These are phyloP conservation scores for Odontomyia ornata DNA, from an alignment of 2,888 invertebrate genomes.

Conservation along the genomic window DNA sequence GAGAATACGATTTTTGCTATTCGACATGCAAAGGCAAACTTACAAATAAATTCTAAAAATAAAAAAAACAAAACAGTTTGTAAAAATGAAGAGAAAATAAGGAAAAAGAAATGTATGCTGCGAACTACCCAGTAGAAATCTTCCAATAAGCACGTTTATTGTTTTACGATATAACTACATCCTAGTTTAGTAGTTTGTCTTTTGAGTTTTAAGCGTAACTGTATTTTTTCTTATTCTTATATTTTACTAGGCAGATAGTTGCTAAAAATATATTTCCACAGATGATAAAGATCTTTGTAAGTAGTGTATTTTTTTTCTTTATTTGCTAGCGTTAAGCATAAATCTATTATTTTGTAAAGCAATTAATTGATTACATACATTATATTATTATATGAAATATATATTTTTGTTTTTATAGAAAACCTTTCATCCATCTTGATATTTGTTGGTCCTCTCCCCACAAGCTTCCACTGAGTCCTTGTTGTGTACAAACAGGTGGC, in stretches of 20 bases:
- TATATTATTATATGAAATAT: constrained; percentile 25
- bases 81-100: no score
- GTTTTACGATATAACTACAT: constrained; percentile 18
- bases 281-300: constrained; percentile 8
- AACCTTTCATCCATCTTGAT: not conserved
- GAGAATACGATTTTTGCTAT: constrained; percentile 15
- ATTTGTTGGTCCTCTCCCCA: not conserved
- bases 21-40: not conserved
- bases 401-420: not conserved
- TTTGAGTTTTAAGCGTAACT: not conserved
- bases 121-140: constrained; percentile 24
- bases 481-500: no score
- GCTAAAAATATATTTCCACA: constrained; percentile 18
- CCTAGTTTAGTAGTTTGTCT: constrained; percentile 8
- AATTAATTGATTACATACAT: constrained; percentile 21
- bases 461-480: no score
- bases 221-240: constrained; percentile 14
- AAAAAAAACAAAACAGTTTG: no score
- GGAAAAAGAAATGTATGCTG: constrained; percentile 1
- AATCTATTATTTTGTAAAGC: constrained; percentile 33
- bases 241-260: constrained; percentile 9
- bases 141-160: constrained; percentile 16
- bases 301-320: constrained; percentile 30
- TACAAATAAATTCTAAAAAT: constrained; percentile 23
- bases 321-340: constrained; percentile 5